phyloP scores from a whole-genome alignment of 2,797 vertebrate genomes.

The Cichlasoma orientale region DNA sequence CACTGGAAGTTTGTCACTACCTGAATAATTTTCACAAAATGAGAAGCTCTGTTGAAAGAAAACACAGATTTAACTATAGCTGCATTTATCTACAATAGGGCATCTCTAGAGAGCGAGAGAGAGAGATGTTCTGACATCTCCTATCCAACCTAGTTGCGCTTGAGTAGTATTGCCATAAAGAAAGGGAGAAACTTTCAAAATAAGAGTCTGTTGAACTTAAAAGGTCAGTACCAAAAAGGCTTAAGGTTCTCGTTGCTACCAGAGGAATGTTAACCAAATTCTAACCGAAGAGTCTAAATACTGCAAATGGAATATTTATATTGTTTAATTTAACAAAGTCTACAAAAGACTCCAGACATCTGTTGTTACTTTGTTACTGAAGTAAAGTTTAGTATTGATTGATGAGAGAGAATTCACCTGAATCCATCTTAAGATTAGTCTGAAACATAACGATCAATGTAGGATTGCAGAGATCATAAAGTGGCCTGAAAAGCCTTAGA shows the following conservation, averaged over 20 bases:
- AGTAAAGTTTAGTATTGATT: neutral
- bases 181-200: too few relatives aligned
- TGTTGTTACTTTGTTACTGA: neutral
- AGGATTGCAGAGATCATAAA: neutral
- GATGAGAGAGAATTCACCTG: neutral
- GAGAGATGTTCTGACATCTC: neutral
- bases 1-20: neutral
- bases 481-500: neutral
- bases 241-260: neutral
- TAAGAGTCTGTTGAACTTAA: too few relatives aligned
- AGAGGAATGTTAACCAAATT: neutral
- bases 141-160: neutral
- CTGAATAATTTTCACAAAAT: slow-evolving; percentile 1
- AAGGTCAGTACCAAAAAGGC: neutral
- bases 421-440: neutral
- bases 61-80: neutral
- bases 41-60: neutral
- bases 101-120: neutral
- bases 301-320: neutral
- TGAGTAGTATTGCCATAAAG: neutral
- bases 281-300: neutral
- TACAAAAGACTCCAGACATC: neutral
- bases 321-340: neutral
- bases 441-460: neutral
- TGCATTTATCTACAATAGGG: neutral